Evolutionary conservation across 2,113 vertebrate genomes (phyloP).

Genomic region (Macaca nemestrina): DNA sequence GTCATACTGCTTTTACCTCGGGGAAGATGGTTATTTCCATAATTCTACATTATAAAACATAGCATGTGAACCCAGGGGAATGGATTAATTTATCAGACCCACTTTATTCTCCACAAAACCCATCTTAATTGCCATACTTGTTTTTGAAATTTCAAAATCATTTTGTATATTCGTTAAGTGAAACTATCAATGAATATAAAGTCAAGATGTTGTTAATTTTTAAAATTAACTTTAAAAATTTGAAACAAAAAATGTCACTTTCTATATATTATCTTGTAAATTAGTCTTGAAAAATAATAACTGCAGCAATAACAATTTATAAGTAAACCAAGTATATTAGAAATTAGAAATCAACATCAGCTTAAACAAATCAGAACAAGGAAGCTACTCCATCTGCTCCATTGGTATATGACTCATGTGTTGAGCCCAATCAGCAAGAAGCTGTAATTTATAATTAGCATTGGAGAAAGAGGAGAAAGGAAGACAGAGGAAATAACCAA

Average conservation of each 20-base stretch:
- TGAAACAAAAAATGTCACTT: not conserved
- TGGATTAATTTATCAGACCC: not conserved
- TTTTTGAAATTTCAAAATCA: conserved; percentile 17
- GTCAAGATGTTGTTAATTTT: conserved; percentile 7
- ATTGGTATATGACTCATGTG: not conserved
- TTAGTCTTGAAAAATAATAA: not conserved
- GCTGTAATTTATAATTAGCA: not conserved
- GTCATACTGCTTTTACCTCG: not conserved
- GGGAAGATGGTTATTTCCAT: not conserved
- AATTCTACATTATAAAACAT: conserved; percentile 9
- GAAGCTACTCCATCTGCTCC: not conserved
- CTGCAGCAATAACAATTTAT: not conserved
- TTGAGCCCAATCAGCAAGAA: not conserved
- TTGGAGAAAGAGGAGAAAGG: not conserved
- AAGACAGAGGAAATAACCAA: not conserved
- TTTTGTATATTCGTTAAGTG: not conserved
- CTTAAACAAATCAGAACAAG: not conserved
- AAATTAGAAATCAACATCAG: not conserved
- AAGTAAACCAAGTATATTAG: not conserved
- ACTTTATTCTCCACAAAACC: not conserved
- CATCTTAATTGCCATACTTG: not conserved
- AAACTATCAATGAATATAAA: not conserved
- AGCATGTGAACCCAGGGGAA: not conserved
- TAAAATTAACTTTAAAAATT: not conserved
- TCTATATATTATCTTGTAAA: not conserved